Conservation (phyloP, 2,797 vertebrate genomes). For the Discoglossus pictus region DNA sequence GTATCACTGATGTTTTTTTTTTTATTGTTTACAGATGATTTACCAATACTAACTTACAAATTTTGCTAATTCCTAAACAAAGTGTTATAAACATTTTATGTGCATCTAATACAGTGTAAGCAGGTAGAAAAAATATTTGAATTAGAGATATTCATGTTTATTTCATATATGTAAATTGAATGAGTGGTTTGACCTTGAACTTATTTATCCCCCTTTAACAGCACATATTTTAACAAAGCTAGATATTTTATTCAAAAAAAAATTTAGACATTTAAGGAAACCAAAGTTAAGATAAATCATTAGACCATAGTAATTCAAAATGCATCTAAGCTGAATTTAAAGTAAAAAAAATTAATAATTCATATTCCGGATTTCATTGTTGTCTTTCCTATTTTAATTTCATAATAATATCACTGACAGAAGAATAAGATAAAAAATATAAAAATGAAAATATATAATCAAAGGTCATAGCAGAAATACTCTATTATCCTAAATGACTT, state of each 20-base stretch:
- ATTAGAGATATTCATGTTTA: too few relatives aligned
- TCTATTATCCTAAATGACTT: constrained; percentile 34
- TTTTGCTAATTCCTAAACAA: too few relatives aligned
- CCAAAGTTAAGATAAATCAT: constrained; percentile 2
- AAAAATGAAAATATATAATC: constrained; percentile 40
- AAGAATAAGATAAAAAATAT: constrained; percentile 13
- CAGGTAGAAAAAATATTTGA: too few relatives aligned
- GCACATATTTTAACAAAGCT: constrained; percentile 1
- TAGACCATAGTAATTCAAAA: constrained; percentile 11
- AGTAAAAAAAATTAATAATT: constrained; percentile 27
- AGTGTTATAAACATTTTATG: too few relatives aligned
- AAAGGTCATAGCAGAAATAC: constrained; percentile 35
- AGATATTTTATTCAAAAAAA: constrained; percentile 8
- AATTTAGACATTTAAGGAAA: constrained; percentile 10
- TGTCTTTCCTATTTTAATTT: constrained; percentile 28
- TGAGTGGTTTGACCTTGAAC: constrained; percentile 3
- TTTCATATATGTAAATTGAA: neutral
- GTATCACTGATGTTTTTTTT: too few relatives aligned
- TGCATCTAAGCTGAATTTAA: neutral
- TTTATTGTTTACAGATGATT: too few relatives aligned
- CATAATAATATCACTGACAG: constrained; percentile 6
- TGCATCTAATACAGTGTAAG: too few relatives aligned
- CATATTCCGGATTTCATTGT: constrained; percentile 14
- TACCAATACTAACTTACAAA: too few relatives aligned
- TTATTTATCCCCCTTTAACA: neutral